phyloP scores from a whole-genome alignment of 2,113 vertebrate species.

The Thermophis baileyi region DNA sequence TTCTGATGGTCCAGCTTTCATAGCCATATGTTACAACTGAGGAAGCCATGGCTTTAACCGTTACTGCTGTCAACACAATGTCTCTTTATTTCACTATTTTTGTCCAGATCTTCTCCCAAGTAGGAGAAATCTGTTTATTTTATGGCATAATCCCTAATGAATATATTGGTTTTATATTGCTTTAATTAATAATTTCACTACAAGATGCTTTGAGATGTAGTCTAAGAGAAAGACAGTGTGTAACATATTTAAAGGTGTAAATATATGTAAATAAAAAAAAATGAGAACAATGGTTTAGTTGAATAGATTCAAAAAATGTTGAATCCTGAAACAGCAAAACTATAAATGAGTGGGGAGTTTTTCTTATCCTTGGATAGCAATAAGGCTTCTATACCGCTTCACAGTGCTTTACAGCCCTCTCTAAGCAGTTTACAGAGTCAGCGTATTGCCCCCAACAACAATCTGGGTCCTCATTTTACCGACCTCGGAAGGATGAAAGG shows the following conservation, averaged over 20 bases:
- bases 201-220: not conserved
- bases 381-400: not conserved
- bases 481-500: not conserved
- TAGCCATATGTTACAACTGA: not conserved
- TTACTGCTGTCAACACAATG: not conserved
- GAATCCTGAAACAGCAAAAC: not conserved
- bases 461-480: not conserved
- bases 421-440: not conserved
- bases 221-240: not conserved
- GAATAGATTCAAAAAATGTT: not conserved
- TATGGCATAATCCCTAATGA: not conserved
- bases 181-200: not conserved
- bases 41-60: not conserved
- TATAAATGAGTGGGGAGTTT: not conserved
- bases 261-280: not conserved
- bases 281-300: not conserved
- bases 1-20: not conserved
- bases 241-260: not conserved
- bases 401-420: not conserved
- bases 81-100: not conserved
- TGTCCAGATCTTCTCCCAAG: not conserved
- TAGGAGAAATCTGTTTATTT: not conserved
- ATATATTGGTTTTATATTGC: not conserved
- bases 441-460: not conserved
- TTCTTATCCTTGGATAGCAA: not conserved